A percentile compares a stretch with the other conserved stretches of the same genome.
These are phyloP conservation scores for Diadumene lineata DNA, from an alignment of 92 coral and sea anemone genomes.

Conservation along the genomic window DNA sequence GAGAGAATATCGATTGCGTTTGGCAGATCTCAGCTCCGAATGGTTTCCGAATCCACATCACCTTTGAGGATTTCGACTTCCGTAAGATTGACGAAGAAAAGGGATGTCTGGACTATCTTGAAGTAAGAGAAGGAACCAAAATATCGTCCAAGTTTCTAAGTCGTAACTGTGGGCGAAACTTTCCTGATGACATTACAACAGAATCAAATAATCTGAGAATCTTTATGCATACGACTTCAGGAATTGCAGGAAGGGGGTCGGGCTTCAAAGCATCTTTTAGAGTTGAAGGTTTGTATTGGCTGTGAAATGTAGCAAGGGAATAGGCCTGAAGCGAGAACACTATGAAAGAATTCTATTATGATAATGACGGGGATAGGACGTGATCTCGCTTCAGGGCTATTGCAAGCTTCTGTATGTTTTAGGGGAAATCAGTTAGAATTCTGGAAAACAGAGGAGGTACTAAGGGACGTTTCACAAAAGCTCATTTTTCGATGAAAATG, in stretches of 20 bases:
- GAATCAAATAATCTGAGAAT: slow-evolving; percentile 41
- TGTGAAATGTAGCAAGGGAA: not conserved
- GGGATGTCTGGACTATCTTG: slow-evolving; percentile 76
- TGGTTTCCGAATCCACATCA: slow-evolving; percentile 68
- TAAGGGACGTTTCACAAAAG: too few species aligned
- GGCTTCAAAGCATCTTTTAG: slow-evolving; percentile 38
- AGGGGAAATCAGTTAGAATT: too few species aligned
- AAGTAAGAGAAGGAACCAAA: slow-evolving; percentile 67
- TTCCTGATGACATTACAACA: slow-evolving; percentile 46
- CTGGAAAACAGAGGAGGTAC: too few species aligned
- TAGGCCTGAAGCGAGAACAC: too few species aligned
- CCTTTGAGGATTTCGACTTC: slow-evolving; percentile 58
- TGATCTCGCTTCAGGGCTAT: too few species aligned
- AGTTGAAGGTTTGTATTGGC: slow-evolving; percentile 12
- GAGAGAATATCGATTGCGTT: slow-evolving; percentile 59
- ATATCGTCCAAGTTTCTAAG: slow-evolving; percentile 66
- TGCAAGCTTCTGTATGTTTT: too few species aligned
- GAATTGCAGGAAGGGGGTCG: slow-evolving; percentile 24
- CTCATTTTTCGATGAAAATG: too few species aligned
- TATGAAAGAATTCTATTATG: too few species aligned
- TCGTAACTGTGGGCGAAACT: slow-evolving; percentile 72
- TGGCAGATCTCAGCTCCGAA: slow-evolving; percentile 73
- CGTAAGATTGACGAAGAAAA: slow-evolving; percentile 53
- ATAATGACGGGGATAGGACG: too few species aligned
- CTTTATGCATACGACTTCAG: slow-evolving; percentile 53